Conservation (phyloP, 2,113 vertebrate species). For the Caracal caracal region DNA sequence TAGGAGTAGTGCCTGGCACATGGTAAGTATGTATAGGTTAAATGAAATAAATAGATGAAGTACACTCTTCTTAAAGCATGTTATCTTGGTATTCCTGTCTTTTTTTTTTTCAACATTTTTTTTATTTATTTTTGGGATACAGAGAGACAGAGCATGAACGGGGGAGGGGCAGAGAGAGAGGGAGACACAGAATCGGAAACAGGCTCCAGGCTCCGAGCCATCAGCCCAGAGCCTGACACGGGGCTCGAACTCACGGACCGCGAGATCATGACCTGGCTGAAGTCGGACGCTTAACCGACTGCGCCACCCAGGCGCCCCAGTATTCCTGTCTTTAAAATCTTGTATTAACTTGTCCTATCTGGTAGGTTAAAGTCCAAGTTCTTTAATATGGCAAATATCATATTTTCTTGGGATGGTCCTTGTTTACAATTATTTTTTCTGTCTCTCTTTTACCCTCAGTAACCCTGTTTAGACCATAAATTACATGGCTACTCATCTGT, state of each 20-base stretch:
- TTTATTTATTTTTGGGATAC: too few species aligned
- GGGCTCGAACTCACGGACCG: too few species aligned
- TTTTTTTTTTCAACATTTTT: neutral
- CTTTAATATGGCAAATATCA: neutral
- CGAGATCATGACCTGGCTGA: too few species aligned
- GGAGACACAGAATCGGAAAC: too few species aligned
- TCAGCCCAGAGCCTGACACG: too few species aligned
- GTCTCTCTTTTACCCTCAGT: neutral
- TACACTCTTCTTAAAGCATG: neutral
- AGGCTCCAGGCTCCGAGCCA: too few species aligned
- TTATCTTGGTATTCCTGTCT: neutral
- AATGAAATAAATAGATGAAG: neutral
- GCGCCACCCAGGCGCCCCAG: too few species aligned
- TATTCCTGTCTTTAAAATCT: neutral
- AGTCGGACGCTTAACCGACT: too few species aligned
- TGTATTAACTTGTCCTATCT: neutral
- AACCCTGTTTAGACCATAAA: neutral
- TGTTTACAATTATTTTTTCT: neutral
- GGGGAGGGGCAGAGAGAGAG: too few species aligned
- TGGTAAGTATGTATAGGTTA: neutral
- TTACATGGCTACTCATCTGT: neutral
- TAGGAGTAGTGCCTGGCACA: neutral
- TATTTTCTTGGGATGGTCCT: neutral
- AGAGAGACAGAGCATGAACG: too few species aligned
- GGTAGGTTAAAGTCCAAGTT: neutral